Evolutionary conservation across 2,113 vertebrate species (phyloP).

Genomic region (Tetrao urogallus): DNA sequence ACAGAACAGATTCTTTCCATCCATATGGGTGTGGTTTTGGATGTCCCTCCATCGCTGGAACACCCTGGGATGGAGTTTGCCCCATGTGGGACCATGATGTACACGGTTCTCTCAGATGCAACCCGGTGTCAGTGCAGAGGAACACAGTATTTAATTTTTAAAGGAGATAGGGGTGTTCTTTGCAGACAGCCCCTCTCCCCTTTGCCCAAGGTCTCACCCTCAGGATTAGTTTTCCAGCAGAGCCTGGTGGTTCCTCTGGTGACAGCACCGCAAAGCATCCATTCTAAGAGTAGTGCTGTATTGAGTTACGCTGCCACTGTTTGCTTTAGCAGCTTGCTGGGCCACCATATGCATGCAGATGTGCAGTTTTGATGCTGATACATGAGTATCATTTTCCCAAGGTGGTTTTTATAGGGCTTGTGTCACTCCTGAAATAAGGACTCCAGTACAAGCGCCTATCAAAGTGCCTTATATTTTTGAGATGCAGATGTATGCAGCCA

Average conservation of each 20-base stretch:
- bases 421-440: neutral
- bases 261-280: neutral
- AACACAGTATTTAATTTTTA: neutral
- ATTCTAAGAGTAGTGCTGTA: neutral
- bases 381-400: neutral
- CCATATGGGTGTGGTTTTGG: neutral
- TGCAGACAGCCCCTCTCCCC: neutral
- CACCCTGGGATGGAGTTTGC: neutral
- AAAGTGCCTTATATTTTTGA: neutral
- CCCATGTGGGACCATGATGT: neutral
- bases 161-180: neutral
- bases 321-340: conserved; percentile 26
- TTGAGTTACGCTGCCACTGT: conserved; percentile 17
- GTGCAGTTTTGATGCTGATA: neutral
- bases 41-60: neutral
- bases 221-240: conserved; percentile 1
- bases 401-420: neutral
- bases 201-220: neutral
- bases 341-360: neutral
- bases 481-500: neutral
- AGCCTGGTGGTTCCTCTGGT: neutral
- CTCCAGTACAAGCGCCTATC: neutral
- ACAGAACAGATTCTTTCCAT: neutral
- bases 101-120: neutral
- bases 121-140: fast-evolving